phyloP scores from a whole-genome alignment of 2,888 invertebrate genomes.

The Rhogogaster chlorosoma region DNA sequence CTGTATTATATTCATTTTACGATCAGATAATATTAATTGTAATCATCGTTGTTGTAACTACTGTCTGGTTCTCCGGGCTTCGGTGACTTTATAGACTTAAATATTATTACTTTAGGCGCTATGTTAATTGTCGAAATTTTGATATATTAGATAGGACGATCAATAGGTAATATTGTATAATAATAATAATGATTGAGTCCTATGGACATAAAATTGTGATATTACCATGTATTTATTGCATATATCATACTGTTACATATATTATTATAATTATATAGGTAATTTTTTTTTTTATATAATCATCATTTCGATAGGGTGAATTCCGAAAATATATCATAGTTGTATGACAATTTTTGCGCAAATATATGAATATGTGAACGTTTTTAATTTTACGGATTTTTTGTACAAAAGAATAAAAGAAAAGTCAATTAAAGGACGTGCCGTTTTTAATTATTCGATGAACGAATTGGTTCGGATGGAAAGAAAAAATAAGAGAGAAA shows the following conservation, averaged over 20 bases:
- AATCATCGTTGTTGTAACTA: background rate
- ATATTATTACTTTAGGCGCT: background rate
- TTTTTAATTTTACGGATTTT: too few relatives aligned
- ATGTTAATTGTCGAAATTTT: background rate
- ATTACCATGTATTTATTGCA: constrained; percentile 58
- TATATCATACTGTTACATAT: constrained; percentile 5
- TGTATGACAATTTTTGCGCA: too few relatives aligned
- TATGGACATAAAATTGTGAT: constrained; percentile 54
- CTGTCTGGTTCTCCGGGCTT: background rate
- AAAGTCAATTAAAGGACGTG: background rate
- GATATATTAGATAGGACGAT: constrained; percentile 4
- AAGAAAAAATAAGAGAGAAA: background rate
- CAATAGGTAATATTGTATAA: background rate
- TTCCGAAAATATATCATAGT: background rate
- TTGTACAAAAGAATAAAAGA: background rate
- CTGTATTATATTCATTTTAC: background rate
- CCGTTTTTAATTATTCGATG: too few relatives aligned
- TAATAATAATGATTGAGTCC: constrained; percentile 40
- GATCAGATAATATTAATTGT: background rate
- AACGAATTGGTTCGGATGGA: too few relatives aligned
- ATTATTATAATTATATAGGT: background rate
- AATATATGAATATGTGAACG: too few relatives aligned
- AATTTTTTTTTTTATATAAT: background rate
- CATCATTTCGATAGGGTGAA: background rate
- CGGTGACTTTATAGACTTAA: background rate